Percentiles rank a stretch among this genome's conserved stretches.
These are phyloP conservation scores for Prosopocoilus inquinatus DNA, from an alignment of 2,888 invertebrate genomes.

Conservation along the genomic window DNA sequence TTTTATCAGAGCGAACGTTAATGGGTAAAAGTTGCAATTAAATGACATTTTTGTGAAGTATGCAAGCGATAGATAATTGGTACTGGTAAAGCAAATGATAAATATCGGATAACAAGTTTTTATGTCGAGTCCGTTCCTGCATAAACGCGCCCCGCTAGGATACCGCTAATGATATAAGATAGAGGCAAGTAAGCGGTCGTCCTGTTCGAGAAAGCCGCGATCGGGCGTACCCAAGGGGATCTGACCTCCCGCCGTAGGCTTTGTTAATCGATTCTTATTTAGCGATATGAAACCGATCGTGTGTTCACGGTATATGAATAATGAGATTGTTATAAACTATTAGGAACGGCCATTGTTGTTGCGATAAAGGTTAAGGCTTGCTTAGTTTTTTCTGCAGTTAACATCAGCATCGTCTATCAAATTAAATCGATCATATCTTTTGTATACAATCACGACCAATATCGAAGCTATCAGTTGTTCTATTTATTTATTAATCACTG, in stretches of 20 bases:
- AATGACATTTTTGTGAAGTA: no score
- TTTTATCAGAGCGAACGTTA: no score
- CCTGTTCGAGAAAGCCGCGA: conserved; percentile 32
- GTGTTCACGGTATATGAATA: conserved; percentile 31
- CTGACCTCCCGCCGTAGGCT: conserved; percentile 35
- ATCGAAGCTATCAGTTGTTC: no score
- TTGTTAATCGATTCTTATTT: conserved; percentile 42
- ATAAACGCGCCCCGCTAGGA: conserved; percentile 36
- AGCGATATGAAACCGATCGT: conserved; percentile 40
- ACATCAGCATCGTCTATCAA: conserved; percentile 9
- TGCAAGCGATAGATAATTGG: no score
- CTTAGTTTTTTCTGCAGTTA: conserved; percentile 2
- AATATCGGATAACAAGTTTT: conserved; percentile 2
- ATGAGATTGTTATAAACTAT: conserved; percentile 32
- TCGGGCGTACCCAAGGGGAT: conserved; percentile 28
- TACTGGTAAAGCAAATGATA: neutral
- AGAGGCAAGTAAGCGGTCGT: conserved; percentile 34
- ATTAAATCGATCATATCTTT: neutral
- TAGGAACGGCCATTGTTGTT: conserved; percentile 24
- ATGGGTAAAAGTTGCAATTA: no score
- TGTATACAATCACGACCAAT: no score
- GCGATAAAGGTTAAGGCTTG: conserved; percentile 15
- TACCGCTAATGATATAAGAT: conserved; percentile 44
- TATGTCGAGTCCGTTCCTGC: conserved; percentile 30
- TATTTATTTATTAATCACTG: no score